A percentile compares a stretch with the other conserved stretches of the same genome.
Conservation (phyloP, 2,113 vertebrate genomes). For the Bufo gargarizans region DNA sequence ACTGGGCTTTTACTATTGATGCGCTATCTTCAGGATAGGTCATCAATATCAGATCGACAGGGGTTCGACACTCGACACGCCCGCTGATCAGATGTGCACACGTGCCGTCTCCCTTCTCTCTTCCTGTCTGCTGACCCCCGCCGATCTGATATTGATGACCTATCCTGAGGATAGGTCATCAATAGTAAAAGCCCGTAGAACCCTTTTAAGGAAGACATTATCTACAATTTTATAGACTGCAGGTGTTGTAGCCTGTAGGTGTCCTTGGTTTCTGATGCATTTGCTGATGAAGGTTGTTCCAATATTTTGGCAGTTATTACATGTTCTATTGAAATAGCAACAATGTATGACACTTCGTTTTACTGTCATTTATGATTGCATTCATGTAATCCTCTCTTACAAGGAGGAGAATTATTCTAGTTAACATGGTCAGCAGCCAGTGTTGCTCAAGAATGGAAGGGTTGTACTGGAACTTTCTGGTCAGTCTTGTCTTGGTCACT, state of each 20-base stretch:
- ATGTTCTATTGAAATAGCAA: not conserved
- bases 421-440: not conserved
- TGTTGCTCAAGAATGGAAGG: not conserved
- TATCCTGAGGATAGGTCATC: too few relatives aligned
- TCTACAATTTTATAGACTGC: conserved; percentile 60
- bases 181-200: too few relatives aligned
- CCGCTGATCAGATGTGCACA: too few relatives aligned
- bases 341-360: not conserved
- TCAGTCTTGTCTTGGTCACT: not conserved
- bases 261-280: not conserved
- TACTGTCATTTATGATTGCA: not conserved
- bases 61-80: too few relatives aligned
- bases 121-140: too few relatives aligned
- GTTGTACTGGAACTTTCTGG: not conserved
- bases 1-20: too few relatives aligned
- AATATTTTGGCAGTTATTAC: not conserved
- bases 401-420: not conserved
- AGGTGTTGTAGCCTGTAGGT: conserved; percentile 46
- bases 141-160: too few relatives aligned
- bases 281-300: not conserved
- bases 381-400: not conserved
- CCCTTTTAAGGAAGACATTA: not conserved
- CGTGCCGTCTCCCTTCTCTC: too few relatives aligned
- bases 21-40: too few relatives aligned
- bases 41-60: too few relatives aligned